A percentile compares a stretch with the other conserved stretches of the same genome.
Evolutionary conservation across 2,797 vertebrate genomes (phyloP).

Genomic region (Agapornis canus): DNA sequence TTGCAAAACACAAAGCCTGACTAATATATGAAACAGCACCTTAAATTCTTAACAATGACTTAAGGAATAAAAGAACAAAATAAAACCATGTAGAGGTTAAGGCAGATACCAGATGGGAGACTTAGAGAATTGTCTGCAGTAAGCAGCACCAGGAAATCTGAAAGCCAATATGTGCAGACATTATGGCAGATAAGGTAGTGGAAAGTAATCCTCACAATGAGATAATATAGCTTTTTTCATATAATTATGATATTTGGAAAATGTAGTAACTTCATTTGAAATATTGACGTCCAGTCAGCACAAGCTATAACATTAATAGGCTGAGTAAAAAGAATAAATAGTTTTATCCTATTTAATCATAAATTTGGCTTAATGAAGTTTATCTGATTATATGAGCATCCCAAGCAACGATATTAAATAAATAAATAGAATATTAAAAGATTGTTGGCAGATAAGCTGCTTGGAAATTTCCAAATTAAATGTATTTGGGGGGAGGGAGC

Average conservation of each 20-base stretch:
- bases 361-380: slow-evolving; percentile 81
- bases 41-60: background rate
- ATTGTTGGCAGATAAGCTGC: slow-evolving; percentile 79
- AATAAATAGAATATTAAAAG: slow-evolving; percentile 82
- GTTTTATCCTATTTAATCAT: slow-evolving; percentile 82
- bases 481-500: slow-evolving; percentile 10
- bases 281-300: slow-evolving; percentile 69
- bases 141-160: slow-evolving; percentile 65
- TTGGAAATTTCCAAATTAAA: slow-evolving; percentile 79
- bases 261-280: slow-evolving; percentile 72
- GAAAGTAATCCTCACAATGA: slow-evolving; percentile 76
- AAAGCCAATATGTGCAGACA: slow-evolving; percentile 71
- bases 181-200: slow-evolving; percentile 68
- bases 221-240: slow-evolving; percentile 76
- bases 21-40: background rate
- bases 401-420: slow-evolving; percentile 77
- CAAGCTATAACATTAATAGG: slow-evolving; percentile 78
- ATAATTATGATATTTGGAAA: slow-evolving; percentile 73
- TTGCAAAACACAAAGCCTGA: background rate
- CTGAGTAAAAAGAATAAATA: slow-evolving; percentile 76
- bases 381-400: slow-evolving; percentile 81
- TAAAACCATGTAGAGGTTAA: slow-evolving; percentile 22
- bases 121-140: slow-evolving; percentile 60
- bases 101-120: slow-evolving; percentile 53
- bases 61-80: slow-evolving; percentile 21